Evolutionary conservation across 2,797 vertebrate species (phyloP), one percentile per base, ranked within the genome.

Genomic region (Eulemur rubriventer): DNA sequence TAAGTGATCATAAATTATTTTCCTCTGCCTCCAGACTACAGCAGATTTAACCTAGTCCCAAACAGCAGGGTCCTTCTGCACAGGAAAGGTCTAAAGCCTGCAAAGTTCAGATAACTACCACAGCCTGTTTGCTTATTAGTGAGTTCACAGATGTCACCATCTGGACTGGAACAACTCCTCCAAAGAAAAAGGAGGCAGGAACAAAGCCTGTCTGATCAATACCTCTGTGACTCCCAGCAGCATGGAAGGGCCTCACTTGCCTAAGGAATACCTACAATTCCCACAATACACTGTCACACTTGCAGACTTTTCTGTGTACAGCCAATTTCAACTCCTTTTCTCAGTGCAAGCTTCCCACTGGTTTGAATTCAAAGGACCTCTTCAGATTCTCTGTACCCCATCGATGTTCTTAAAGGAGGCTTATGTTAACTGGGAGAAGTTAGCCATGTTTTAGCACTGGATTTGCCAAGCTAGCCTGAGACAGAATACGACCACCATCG

Each of bases 201-300:
- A 52, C 83, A 95, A 96, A 97, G 93, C 6, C 61, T 65, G 46
- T 38, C 13, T 30, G 76, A 63, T 88, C 90, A 76, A 94, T 89
- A 69, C 33, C 0, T 75, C 65, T 17, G 76, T 55, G 78, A 57
- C 86, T 80, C 50, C 0, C 0, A 92, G 73, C 43, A 3, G 81
- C 63, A 76, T 2, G 38, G 75, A 75, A 70, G 35, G 6, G 9
- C 22, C 55, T 50, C 67, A n/a, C 16, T 48, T 72, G 48, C 38
- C n/a, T 81, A 28, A 92, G 59, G 22, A 80, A 43, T 10, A 43
- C 20, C 91, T 81, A 2, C 1, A 70, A 82, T 76, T 69, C 94
- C 50, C 67, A 38, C 22, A 52, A 67, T 7, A 59, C 9, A 17
- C 43, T 1, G 0, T 30, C 61, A 79, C 73, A 86, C 20, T 28